Percentiles rank a stretch among this genome's conserved stretches.
These are phyloP conservation scores for Myotis davidii DNA, from an alignment of 2,113 vertebrate species.

Conservation along the genomic window DNA sequence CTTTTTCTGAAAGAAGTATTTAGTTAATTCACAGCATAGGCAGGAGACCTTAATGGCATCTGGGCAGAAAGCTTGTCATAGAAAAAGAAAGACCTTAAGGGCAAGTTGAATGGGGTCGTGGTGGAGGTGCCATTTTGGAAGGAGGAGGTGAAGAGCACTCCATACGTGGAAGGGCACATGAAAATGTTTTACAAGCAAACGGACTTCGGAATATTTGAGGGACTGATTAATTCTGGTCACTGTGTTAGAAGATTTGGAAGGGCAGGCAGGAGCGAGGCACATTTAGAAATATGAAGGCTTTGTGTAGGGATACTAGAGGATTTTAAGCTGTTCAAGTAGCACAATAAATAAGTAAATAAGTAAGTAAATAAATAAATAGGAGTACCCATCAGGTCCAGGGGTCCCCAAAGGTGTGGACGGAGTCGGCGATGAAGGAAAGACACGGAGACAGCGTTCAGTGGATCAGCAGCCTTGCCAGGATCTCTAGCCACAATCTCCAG, in stretches of 20 bases:
- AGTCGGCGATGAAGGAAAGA: no score
- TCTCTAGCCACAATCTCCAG: no score
- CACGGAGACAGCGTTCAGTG: no score
- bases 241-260: neutral
- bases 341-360: neutral
- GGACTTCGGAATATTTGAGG: neutral
- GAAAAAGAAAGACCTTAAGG: neutral
- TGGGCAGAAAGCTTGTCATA: neutral
- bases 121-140: neutral
- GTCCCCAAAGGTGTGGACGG: no score
- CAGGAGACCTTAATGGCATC: neutral
- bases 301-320: neutral
- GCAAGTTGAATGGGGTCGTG: no score
- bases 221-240: neutral
- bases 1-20: neutral
- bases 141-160: neutral
- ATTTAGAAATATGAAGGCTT: neutral
- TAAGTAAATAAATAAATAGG: neutral
- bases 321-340: neutral
- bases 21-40: neutral
- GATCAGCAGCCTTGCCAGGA: no score
- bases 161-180: neutral
- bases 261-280: neutral
- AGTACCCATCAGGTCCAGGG: no score
- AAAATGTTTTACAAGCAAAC: neutral